These are phyloP conservation scores for Chrysemys picta DNA, from an alignment of 2,113 vertebrate genomes.

Conservation along the genomic window DNA sequence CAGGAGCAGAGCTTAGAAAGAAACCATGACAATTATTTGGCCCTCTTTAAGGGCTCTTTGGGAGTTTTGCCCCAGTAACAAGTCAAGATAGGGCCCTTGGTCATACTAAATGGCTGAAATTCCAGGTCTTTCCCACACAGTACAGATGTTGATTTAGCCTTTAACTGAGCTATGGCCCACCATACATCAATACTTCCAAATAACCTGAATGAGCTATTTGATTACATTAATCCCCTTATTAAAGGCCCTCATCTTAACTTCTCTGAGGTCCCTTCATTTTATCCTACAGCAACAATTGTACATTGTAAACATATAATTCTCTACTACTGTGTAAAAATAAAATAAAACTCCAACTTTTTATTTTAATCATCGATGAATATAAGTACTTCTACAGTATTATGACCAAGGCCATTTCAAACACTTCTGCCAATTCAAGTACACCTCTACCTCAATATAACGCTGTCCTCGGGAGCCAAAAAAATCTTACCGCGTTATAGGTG, in stretches of 20 bases:
- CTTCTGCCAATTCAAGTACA: constrained; percentile 8
- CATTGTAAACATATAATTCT: not conserved
- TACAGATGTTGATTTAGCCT: not conserved
- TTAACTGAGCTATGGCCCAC: not conserved
- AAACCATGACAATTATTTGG: not conserved
- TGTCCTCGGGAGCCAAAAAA: no score
- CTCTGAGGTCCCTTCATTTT: not conserved
- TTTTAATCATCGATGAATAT: not conserved
- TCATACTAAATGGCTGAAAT: not conserved
- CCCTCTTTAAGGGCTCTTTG: fast-evolving
- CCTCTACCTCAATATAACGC: no score
- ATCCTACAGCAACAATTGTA: not conserved
- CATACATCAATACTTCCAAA: not conserved
- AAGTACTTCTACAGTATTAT: constrained; percentile 25
- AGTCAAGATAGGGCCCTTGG: fast-evolving
- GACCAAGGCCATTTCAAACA: not conserved
- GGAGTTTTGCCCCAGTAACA: fast-evolving
- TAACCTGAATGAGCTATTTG: not conserved
- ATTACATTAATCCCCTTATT: fast-evolving
- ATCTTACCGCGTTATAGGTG: no score
- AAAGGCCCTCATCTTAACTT: not conserved
- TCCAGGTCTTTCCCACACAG: not conserved
- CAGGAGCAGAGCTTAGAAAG: fast-evolving
- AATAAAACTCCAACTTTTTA: constrained; percentile 16
- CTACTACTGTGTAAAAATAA: not conserved